A percentile compares a stretch with the other conserved stretches of the same genome.
Evolutionary conservation across 2,113 vertebrate genomes (phyloP).

Genomic region (Chloropsis hardwickii): DNA sequence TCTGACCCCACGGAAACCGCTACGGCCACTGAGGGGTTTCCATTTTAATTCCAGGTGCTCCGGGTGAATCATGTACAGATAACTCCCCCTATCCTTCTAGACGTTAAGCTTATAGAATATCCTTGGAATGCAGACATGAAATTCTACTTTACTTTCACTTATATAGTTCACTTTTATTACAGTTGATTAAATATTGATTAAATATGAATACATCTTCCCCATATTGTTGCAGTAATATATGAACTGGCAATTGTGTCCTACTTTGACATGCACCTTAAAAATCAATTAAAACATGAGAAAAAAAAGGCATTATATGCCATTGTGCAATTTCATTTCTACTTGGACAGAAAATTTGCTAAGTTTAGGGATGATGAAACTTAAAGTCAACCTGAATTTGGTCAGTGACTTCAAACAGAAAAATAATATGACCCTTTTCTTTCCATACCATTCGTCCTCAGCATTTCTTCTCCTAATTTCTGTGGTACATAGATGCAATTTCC

Average conservation of each 20-base stretch:
- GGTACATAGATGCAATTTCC: not conserved
- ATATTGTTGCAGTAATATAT: slow-evolving; percentile 47
- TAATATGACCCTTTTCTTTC: not conserved
- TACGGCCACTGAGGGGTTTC: not conserved
- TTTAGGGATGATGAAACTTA: not conserved
- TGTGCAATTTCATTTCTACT: not conserved
- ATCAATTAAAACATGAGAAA: slow-evolving; percentile 42
- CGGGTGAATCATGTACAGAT: no score
- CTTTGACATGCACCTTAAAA: slow-evolving; percentile 54
- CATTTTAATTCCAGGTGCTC: rapidly evolving
- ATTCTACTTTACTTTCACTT: not conserved
- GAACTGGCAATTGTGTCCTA: slow-evolving; percentile 19
- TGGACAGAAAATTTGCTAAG: not conserved
- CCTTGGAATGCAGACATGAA: not conserved
- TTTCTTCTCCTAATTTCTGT: not conserved
- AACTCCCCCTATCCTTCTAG: not conserved
- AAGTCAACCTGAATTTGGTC: not conserved
- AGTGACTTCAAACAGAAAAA: not conserved
- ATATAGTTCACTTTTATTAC: not conserved
- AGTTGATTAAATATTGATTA: slow-evolving; percentile 55
- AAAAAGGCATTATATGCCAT: not conserved
- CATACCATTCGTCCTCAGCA: rapidly evolving
- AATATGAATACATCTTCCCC: slow-evolving; percentile 9
- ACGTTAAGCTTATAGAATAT: not conserved
- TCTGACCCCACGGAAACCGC: no score